These are phyloP conservation scores for Ardeotis arabs DNA, from an alignment of 2,113 vertebrate genomes.

Conservation along the genomic window DNA sequence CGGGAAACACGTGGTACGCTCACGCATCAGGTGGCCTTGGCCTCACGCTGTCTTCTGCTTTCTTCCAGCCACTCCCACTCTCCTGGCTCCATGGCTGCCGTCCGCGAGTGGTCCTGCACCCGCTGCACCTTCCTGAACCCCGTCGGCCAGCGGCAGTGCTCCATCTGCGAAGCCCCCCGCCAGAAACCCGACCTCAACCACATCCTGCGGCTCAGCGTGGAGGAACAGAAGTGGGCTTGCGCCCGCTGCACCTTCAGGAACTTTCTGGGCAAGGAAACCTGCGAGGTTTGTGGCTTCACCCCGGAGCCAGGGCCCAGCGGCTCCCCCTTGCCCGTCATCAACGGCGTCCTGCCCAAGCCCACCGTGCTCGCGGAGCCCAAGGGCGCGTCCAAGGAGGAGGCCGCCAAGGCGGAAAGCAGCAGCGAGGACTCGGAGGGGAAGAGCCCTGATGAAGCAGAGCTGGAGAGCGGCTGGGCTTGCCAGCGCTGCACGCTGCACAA, in stretches of 20 bases:
- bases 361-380: constrained; percentile 77
- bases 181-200: constrained; percentile 96
- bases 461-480: constrained; percentile 86
- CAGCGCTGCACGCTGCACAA: constrained; percentile 94
- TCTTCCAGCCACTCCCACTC: constrained; percentile 89
- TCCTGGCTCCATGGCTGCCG: constrained; percentile 89
- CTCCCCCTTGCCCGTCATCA: constrained; percentile 70
- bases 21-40: rapidly evolving
- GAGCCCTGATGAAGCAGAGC: constrained; percentile 67
- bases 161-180: constrained; percentile 95
- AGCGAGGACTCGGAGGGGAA: constrained; percentile 47
- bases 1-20: not conserved
- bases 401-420: constrained; percentile 36
- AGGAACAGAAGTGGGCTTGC: constrained; percentile 93
- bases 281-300: constrained; percentile 87
- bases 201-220: constrained; percentile 92
- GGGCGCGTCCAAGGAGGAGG: constrained; percentile 64
- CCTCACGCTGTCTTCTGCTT: not conserved
- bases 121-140: constrained; percentile 96
- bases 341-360: constrained; percentile 73
- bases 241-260: constrained; percentile 95
- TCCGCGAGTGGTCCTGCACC: constrained; percentile 93
- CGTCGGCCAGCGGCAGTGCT: constrained; percentile 89
- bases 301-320: constrained; percentile 48
- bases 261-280: constrained; percentile 86